Evolutionary conservation across 64 coral and sea anemone genomes (phyloP), one percentile per base, ranked within the genome.

Genomic region (Montipora cactus): DNA sequence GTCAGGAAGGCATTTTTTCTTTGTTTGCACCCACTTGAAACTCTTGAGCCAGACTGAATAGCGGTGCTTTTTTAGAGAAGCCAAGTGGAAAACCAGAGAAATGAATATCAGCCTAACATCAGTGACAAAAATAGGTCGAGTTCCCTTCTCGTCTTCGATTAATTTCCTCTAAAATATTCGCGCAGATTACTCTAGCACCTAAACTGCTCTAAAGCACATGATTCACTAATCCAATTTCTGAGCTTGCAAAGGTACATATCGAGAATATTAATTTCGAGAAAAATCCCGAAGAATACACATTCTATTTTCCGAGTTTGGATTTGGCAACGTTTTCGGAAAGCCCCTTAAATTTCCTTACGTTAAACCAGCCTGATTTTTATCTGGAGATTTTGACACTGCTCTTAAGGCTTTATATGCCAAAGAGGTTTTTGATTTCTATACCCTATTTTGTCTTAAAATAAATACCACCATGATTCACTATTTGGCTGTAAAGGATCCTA

Each of bases 11-110:
- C 47, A 8, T 61, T 44, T 8, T 49, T 13, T 57, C 7, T 6
- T 71, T 86, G 82, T 86, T 86, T 86, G 82, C 19, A 22, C 37
- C 64, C 53, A 47, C 82, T 86, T 86, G 82, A 86, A 67, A 85
- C 1, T 11, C 5, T 46, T 16, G 3, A 23, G 25, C 7, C 16
- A 51, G 62, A 71, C 16, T 71, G 21, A 20, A 71, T 7, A 72
- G n/a, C 14, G 66, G 12, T 2, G 22, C 8, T 47, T 72, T 64
- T 84, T 84, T 4, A 13, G 16, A 67, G 14, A 64, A 67, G 1
- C 59, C 81, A 84, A 71, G 22, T 12, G 22, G 66, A 52, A 84
- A 86, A 86, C 82, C 82, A 49, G 45, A 47, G 51, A 86, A 69
- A 86, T 37, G 37, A 37, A 37, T 37, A 37, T 37, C 37, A 8